Conservation (phyloP, 2,888 invertebrate genomes). For the Actias luna region DNA sequence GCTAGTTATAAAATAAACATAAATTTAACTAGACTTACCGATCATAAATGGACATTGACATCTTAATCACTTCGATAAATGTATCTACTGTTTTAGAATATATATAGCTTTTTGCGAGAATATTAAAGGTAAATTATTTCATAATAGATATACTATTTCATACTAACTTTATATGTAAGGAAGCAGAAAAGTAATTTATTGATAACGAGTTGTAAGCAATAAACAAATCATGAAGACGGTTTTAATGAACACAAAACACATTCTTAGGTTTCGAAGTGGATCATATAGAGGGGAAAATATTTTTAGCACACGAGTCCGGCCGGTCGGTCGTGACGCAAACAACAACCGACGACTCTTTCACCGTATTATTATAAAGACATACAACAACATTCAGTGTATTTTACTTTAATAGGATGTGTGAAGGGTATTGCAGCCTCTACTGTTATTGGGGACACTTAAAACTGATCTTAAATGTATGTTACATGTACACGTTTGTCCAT, state of each 20-base stretch:
- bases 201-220: not conserved
- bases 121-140: too few relatives aligned
- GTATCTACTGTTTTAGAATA: too few relatives aligned
- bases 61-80: too few relatives aligned
- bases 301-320: not conserved
- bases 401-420: not conserved
- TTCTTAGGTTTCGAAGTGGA: not conserved
- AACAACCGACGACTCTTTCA: not conserved
- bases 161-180: not conserved
- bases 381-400: not conserved
- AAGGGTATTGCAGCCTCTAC: not conserved
- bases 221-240: not conserved
- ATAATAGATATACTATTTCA: too few relatives aligned
- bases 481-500: too few relatives aligned
- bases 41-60: too few relatives aligned
- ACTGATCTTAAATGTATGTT: too few relatives aligned
- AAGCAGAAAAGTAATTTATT: not conserved
- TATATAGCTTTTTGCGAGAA: too few relatives aligned
- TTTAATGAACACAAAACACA: not conserved
- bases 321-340: not conserved
- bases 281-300: not conserved
- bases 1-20: too few relatives aligned
- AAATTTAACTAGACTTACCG: too few relatives aligned
- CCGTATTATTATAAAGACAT: not conserved
- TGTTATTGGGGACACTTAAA: too few relatives aligned